phyloP scores from a whole-genome alignment of 2,888 invertebrate species.

The Ephialtes manifestator region DNA sequence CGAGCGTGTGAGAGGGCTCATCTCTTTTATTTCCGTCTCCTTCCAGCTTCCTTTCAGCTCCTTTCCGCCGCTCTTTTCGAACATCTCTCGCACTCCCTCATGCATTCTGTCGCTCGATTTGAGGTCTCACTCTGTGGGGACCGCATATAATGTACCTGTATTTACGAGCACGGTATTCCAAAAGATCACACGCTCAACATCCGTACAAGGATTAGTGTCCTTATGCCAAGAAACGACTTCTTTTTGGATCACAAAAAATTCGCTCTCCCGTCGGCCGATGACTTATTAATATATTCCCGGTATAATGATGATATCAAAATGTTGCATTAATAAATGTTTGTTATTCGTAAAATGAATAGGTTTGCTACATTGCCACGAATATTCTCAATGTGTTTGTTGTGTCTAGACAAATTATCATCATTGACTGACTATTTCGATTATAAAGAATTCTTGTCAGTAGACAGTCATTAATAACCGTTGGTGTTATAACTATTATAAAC shows the following conservation, averaged over 20 bases:
- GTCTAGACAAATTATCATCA: neutral
- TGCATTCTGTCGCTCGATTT: constrained; percentile 65
- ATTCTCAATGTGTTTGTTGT: neutral
- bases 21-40: constrained; percentile 67
- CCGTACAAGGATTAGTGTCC: constrained; percentile 57
- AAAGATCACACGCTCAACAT: constrained; percentile 64
- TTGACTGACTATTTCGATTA: neutral
- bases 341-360: neutral
- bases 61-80: constrained; percentile 19
- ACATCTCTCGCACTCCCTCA: constrained; percentile 49
- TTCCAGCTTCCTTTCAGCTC: constrained; percentile 46
- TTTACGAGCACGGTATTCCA: constrained; percentile 60
- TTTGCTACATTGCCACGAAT: neutral
- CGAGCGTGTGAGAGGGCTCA: constrained; percentile 63
- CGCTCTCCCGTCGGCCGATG: neutral
- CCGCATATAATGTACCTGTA: constrained; percentile 52
- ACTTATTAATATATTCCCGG: constrained; percentile 29
- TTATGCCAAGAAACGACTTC: neutral
- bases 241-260: constrained; percentile 27
- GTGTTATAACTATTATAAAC: neutral
- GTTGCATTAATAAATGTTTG: neutral
- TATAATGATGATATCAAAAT: constrained; percentile 9
- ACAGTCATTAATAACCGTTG: neutral
- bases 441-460: neutral
- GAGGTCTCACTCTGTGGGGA: constrained; percentile 65